Conservation (phyloP, 2,113 vertebrate genomes). For the Solea solea region DNA sequence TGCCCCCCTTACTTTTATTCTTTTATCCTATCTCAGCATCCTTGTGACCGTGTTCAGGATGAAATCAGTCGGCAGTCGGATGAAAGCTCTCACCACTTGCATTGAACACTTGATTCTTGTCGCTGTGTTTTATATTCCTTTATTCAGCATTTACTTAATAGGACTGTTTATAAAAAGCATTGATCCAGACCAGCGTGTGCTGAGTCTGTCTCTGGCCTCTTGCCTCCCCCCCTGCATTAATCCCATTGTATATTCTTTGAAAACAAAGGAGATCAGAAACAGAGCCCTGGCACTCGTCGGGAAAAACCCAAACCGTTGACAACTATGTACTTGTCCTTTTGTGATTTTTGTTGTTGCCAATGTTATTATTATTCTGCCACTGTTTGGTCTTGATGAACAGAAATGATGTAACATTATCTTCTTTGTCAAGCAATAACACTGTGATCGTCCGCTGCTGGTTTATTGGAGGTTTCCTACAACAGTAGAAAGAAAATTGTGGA, state of each 20-base stretch:
- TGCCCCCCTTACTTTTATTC: conserved; percentile 52
- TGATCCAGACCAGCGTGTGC: conserved; percentile 62
- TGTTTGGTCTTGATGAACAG: too few relatives aligned
- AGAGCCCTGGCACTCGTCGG: conserved; percentile 35
- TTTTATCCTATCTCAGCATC: conserved; percentile 49
- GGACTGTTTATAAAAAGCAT: conserved; percentile 21
- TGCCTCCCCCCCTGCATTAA: conserved; percentile 76
- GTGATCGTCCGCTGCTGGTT: too few relatives aligned
- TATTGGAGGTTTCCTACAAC: too few relatives aligned
- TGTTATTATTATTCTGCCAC: too few relatives aligned
- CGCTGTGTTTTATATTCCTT: conserved; percentile 72
- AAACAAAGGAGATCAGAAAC: conserved; percentile 72
- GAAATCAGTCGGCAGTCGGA: conserved; percentile 49
- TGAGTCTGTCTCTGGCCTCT: conserved; percentile 70
- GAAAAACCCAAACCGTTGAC: conserved; percentile 36
- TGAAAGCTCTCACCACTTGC: conserved; percentile 74
- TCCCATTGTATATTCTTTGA: conserved; percentile 77
- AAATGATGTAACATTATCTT: too few relatives aligned
- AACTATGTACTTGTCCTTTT: neutral
- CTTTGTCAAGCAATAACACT: too few relatives aligned
- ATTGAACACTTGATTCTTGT: conserved; percentile 74
- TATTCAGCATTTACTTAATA: conserved; percentile 47
- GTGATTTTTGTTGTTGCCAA: too few relatives aligned
- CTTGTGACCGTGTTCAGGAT: conserved; percentile 61
- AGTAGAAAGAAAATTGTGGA: too few relatives aligned